A percentile compares a stretch with the other conserved stretches of the same genome.
Evolutionary conservation across 2,797 vertebrate species (phyloP).

Genomic region (Danio albolineatus): DNA sequence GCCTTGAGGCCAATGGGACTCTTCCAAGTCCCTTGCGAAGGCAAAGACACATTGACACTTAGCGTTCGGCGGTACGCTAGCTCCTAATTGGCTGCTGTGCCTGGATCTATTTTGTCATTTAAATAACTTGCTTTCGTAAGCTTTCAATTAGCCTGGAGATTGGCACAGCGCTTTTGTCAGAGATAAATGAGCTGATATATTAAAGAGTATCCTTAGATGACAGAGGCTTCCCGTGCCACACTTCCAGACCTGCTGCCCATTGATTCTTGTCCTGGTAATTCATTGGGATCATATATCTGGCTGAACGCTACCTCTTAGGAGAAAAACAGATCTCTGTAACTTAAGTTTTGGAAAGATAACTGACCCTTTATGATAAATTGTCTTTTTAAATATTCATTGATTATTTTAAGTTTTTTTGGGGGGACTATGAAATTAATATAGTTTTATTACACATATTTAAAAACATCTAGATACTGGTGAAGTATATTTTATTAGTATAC

Average conservation of each 20-base stretch:
- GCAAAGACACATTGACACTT: constrained; percentile 52
- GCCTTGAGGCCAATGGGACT: constrained; percentile 51
- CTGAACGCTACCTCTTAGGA: constrained; percentile 72
- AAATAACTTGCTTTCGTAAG: constrained; percentile 84
- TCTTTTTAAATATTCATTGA: constrained; percentile 48
- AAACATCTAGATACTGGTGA: background rate
- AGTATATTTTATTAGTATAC: background rate
- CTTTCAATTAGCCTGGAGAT: constrained; percentile 83
- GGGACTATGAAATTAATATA: background rate
- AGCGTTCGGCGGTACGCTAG: constrained; percentile 25
- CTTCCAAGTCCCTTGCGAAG: constrained; percentile 32
- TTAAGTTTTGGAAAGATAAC: constrained; percentile 81
- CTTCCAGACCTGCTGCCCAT: constrained; percentile 83
- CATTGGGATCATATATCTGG: constrained; percentile 82
- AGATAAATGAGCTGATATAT: constrained; percentile 85
- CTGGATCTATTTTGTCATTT: constrained; percentile 82
- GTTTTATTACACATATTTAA: background rate
- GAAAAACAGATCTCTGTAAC: constrained; percentile 77
- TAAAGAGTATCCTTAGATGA: constrained; percentile 83
- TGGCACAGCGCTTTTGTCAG: constrained; percentile 74
- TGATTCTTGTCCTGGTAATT: constrained; percentile 81
- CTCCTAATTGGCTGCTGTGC: constrained; percentile 61
- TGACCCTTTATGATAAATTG: constrained; percentile 81
- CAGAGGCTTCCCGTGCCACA: constrained; percentile 81
- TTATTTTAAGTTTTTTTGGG: background rate